Conservation (phyloP, 2,888 invertebrate genomes). For the Cyaniris semiargus region DNA sequence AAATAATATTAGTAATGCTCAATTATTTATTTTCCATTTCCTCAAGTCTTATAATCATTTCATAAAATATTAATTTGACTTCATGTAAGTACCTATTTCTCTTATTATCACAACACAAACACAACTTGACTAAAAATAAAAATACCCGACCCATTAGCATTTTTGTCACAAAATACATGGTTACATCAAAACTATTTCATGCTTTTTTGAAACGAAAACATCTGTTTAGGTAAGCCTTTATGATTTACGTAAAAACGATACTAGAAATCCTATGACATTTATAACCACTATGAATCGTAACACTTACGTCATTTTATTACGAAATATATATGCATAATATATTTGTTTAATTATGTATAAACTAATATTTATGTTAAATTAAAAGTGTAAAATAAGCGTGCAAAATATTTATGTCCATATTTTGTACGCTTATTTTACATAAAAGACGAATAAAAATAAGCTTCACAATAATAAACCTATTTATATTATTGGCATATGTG, state of each 20-base stretch:
- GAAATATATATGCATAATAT: background rate
- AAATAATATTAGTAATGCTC: too few species aligned
- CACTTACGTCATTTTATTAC: background rate
- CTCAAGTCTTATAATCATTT: too few species aligned
- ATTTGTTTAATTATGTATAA: background rate
- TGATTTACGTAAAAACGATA: conserved; percentile 2
- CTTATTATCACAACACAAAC: too few species aligned
- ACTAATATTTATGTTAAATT: background rate
- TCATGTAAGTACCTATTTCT: too few species aligned
- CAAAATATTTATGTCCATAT: background rate
- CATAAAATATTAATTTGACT: too few species aligned
- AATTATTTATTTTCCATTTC: too few species aligned
- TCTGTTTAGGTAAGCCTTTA: background rate
- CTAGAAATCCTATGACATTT: background rate
- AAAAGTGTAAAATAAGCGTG: too few species aligned
- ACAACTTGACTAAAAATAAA: too few species aligned
- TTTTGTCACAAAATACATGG: too few species aligned
- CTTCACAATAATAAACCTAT: background rate
- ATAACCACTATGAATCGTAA: background rate
- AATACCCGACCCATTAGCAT: too few species aligned
- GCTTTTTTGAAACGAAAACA: background rate
- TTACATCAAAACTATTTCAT: too few species aligned
- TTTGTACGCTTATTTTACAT: background rate
- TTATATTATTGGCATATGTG: background rate
- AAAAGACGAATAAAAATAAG: background rate